These are phyloP conservation scores for Drosophila trapezifrons DNA, from an alignment of 1,140 invertebrate species.

Conservation along the genomic window DNA sequence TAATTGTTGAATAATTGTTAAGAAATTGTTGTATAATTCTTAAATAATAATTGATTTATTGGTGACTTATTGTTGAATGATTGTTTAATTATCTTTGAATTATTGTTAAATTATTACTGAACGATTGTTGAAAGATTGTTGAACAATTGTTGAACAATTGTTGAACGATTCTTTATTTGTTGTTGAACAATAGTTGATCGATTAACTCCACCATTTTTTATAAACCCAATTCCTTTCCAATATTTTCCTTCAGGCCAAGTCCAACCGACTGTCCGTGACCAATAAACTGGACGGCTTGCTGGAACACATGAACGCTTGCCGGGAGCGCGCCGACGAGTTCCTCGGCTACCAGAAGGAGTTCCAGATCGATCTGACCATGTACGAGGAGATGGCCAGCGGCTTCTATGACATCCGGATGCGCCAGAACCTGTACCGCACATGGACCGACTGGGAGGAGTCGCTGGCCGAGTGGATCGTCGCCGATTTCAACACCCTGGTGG, in stretches of 20 bases:
- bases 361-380: slow-evolving; percentile 90
- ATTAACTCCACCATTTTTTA: not conserved
- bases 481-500: slow-evolving; percentile 89
- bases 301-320: slow-evolving; percentile 86
- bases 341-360: slow-evolving; percentile 89
- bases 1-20: no score
- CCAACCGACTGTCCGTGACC: slow-evolving; percentile 87
- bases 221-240: not conserved
- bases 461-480: slow-evolving; percentile 85
- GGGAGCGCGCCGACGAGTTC: slow-evolving; percentile 88
- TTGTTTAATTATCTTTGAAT: not conserved
- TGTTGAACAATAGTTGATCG: no score
- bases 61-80: no score
- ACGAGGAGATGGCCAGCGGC: slow-evolving; percentile 91
- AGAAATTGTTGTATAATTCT: no score
- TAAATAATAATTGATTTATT: no score
- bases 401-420: slow-evolving; percentile 91
- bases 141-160: not conserved
- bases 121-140: not conserved
- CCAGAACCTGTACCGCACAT: slow-evolving; percentile 90
- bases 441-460: slow-evolving; percentile 88
- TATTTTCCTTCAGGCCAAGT: slow-evolving; percentile 59
- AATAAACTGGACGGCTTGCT: slow-evolving; percentile 87
- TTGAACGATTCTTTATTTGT: not conserved
- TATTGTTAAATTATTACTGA: not conserved